Conservation (phyloP, 2,113 vertebrate species). For the Gasterosteus nipponicus region DNA sequence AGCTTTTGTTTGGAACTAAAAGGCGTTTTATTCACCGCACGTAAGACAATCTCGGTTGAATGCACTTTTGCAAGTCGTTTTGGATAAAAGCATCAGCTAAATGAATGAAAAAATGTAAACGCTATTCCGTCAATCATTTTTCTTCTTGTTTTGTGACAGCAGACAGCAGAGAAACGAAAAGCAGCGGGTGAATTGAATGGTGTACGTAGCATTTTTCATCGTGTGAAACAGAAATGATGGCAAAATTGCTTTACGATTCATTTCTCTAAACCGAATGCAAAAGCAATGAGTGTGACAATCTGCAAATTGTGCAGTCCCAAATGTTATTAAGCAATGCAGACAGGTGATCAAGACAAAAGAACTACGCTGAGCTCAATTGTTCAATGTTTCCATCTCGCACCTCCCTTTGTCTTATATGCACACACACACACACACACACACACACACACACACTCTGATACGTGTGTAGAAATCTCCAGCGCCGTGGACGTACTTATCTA, state of each 20-base stretch:
- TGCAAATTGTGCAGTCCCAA: slow-evolving; percentile 56
- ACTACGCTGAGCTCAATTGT: slow-evolving; percentile 28
- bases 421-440: slow-evolving; percentile 3
- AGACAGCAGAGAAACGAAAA: slow-evolving; percentile 42
- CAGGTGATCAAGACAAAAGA: slow-evolving; percentile 55
- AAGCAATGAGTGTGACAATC: slow-evolving; percentile 51
- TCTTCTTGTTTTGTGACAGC: slow-evolving; percentile 46
- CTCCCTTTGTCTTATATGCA: slow-evolving; percentile 26
- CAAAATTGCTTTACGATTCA: slow-evolving; percentile 46
- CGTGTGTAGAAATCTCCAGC: slow-evolving; percentile 1
- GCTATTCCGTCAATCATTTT: slow-evolving; percentile 36
- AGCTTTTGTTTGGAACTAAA: not conserved
- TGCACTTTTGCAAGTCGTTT: no score
- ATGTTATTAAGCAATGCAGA: slow-evolving; percentile 56
- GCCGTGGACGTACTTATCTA: slow-evolving; percentile 58
- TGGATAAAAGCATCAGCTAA: no score
- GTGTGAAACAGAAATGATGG: slow-evolving; percentile 43
- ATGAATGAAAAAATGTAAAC: not conserved
- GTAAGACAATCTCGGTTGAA: slow-evolving; percentile 8
- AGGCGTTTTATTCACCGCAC: slow-evolving; percentile 9
- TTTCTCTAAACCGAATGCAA: slow-evolving; percentile 47
- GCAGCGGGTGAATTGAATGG: slow-evolving; percentile 36
- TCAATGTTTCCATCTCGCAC: slow-evolving; percentile 36
- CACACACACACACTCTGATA: slow-evolving; percentile 5
- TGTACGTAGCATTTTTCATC: slow-evolving; percentile 30